Base-by-base conservation (phyloP, 1,140 invertebrate genomes). In the Arctopsyche grandis region DNA sequence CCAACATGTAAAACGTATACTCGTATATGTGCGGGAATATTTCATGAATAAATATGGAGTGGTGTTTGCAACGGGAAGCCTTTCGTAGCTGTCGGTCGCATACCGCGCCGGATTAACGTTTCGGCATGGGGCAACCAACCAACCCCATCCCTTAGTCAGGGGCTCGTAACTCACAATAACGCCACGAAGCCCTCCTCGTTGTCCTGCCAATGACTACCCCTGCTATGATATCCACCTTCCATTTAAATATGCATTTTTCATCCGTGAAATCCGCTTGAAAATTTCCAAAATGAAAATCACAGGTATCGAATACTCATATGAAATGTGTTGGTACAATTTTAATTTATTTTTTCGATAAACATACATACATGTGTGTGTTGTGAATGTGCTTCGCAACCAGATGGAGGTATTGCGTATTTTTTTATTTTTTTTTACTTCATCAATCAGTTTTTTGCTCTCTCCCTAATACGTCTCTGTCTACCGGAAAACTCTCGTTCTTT, bases 101-200 rank as follows among this genome's bases (percentile, higher is more conserved):
- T 71, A 71, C 69, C 69, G 14, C 69, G 44, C n/a, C 14, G 69
- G 69, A 71, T 71, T 71, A 71, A 71, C 69, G 69, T 71, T 71
- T 46, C 69, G 9, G 69, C 16, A 16, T 1, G 10, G 12, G 12
- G 12, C n/a, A n/a, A n/a, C n/a, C n/a, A 38, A 52, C 48, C 48
- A 52, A 38, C 29, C 29, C 56, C 56, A n/a, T 19, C 56, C 66
- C 66, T 69, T 26, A 4, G 12, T 9, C 10, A 9, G 29, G 5
- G 29, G 10, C 24, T 26, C 66, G 38, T 71, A 46, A 71, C 38
- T 71, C 69, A 71, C 44, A 71, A 71, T 71, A 71, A 71, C 26
- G 69, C 69, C 9, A 71, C 44, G 38, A 22, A 66, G 22, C 63
- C 63, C n/a, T 52, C 48, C 48, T 5, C 48, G 10, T 52, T 66